Conservation (phyloP, 2,113 vertebrate genomes). For the Dipodomys ordii region DNA sequence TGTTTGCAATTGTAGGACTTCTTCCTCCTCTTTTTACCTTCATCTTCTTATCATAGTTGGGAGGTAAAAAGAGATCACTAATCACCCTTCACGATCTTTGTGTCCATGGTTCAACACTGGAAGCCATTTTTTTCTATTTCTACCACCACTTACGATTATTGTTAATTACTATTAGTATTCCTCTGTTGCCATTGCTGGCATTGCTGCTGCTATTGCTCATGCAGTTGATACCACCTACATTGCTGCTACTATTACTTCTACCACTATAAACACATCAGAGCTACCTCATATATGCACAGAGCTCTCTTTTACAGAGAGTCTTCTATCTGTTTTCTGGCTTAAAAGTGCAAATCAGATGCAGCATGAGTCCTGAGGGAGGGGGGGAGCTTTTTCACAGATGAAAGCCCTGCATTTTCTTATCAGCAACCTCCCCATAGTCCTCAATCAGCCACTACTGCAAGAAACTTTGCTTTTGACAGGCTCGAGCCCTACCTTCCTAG, state of each 20-base stretch:
- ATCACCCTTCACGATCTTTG: not conserved
- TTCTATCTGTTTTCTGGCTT: not conserved
- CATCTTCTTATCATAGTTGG: not conserved
- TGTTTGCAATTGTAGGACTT: not conserved
- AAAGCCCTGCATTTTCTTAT: not conserved
- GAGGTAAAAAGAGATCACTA: not conserved
- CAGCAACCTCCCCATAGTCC: not conserved
- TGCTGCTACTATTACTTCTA: not conserved
- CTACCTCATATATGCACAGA: not conserved
- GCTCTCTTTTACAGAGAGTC: not conserved
- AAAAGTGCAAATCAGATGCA: constrained; percentile 4
- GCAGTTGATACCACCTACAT: not conserved
- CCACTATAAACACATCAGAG: too few species aligned
- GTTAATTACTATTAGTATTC: too few species aligned
- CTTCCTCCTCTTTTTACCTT: not conserved
- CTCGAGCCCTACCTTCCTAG: not conserved
- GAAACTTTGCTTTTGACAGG: not conserved
- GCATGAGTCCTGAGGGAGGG: not conserved
- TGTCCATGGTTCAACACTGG: fast-evolving
- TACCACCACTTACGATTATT: not conserved
- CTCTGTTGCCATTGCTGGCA: fast-evolving
- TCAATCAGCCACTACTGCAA: not conserved
- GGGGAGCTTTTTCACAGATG: not conserved
- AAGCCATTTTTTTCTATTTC: not conserved
- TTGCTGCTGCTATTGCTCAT: not conserved